Conservation (phyloP, 2,113 vertebrate genomes). For the Psittacus erithacus region DNA sequence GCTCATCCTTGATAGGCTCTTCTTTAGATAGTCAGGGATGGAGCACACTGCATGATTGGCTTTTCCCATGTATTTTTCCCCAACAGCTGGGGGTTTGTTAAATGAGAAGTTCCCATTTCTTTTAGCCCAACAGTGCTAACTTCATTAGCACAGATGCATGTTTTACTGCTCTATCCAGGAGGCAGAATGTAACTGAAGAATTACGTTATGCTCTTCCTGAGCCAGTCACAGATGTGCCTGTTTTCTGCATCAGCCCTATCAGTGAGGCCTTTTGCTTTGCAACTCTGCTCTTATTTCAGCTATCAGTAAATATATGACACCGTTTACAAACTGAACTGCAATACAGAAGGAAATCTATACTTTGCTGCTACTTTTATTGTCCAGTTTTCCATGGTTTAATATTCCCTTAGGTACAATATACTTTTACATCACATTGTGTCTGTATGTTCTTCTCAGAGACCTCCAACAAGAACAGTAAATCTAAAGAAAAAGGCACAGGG, state of each 20-base stretch:
- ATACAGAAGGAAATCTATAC: neutral
- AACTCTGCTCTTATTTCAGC: neutral
- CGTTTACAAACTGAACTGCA: neutral
- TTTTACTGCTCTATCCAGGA: neutral
- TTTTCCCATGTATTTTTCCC: neutral
- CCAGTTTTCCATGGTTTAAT: neutral
- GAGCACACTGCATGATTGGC: neutral
- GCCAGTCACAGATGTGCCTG: neutral
- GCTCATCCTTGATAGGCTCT: neutral
- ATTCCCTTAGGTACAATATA: neutral
- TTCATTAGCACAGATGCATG: neutral
- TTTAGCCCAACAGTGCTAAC: neutral
- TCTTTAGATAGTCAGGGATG: neutral
- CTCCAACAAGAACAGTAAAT: neutral
- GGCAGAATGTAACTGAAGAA: neutral
- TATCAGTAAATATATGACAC: neutral
- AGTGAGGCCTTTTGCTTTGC: neutral
- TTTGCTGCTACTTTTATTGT: neutral
- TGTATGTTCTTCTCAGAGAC: neutral
- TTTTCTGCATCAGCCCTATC: neutral
- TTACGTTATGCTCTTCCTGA: neutral
- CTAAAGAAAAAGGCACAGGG: neutral
- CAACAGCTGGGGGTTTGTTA: neutral
- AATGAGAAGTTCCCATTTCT: neutral
- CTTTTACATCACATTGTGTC: neutral